These are phyloP conservation scores for Drosophila guanche DNA, from an alignment of 1,140 invertebrate species.

Conservation along the genomic window DNA sequence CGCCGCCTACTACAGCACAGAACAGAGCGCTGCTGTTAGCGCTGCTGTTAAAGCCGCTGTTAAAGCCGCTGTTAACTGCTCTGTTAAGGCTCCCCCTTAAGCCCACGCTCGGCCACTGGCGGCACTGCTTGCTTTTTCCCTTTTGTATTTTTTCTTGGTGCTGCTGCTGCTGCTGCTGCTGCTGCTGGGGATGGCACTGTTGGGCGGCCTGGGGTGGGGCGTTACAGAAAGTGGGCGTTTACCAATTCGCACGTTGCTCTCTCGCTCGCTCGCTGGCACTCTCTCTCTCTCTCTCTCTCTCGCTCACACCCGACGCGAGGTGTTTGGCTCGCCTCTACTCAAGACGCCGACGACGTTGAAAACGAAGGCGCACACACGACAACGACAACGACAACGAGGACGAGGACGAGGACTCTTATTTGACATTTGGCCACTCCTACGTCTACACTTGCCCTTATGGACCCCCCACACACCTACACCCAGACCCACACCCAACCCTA, in stretches of 20 bases:
- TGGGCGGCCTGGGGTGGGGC: conserved; percentile 1
- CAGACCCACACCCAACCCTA: not conserved
- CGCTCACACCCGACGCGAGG: too few species aligned
- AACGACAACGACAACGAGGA: conserved; percentile 7
- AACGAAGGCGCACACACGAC: too few species aligned
- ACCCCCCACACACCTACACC: not conserved
- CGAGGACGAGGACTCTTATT: conserved; percentile 41
- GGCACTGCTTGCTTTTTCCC: not conserved
- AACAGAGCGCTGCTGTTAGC: conserved; percentile 45
- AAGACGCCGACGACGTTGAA: conserved; percentile 24
- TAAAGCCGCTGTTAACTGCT: conserved; percentile 19
- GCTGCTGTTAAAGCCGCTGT: conserved; percentile 14
- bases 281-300: not conserved
- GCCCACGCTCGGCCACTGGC: not conserved
- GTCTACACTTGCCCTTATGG: conserved; percentile 24
- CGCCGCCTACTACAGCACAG: conserved; percentile 23
- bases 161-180: conserved; percentile 24
- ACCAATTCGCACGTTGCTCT: conserved; percentile 55
- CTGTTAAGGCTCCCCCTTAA: too few species aligned
- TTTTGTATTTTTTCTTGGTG: conserved; percentile 18
- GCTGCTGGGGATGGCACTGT: conserved; percentile 22
- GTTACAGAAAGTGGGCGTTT: conserved; percentile 62
- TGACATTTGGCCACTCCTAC: conserved; percentile 75
- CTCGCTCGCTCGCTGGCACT: conserved; percentile 36
- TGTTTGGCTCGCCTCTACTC: conserved; percentile 28